Base-by-base conservation (phyloP, 2,797 vertebrate genomes). In the Orientallactaga sibirica region DNA sequence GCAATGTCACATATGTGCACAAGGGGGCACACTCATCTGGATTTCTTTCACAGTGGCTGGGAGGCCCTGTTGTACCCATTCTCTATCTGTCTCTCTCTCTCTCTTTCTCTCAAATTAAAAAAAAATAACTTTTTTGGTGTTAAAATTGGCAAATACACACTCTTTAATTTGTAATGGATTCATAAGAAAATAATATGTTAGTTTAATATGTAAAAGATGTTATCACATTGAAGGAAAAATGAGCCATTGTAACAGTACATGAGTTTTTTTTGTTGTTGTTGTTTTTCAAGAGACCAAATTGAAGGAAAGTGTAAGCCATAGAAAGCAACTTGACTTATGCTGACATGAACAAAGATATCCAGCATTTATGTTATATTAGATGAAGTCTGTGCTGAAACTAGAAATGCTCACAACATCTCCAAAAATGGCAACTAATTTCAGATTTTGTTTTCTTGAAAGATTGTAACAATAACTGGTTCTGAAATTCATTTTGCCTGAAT, bases 381-480 rank as follows among this genome's bases (percentile, higher is more conserved):
- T 83, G 7, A 86, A 73, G 25, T 79, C 73, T 70, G 18, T 90
- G 43, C 29, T 88, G 22, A 91, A 89, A 87, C 9, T 55, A 43
- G 84, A 92, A 71, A 83, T 94, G 86, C 25, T 68, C 78, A 61
- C 41, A 74, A 68, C 4, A 24, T 77, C 48, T 88, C 11, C 16
- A 82, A 52, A 92, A 87, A 9, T 37, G 7, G 91, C 95, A 93
- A 78, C 10, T 29, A 80, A 66, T 85, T 81, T 91, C 73, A 81
- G 27, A 92, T 68, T 73, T 90, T 89, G 74, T 89, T 86, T 90
- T 92, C 67, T 48, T 76, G 55, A 68, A 43, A 55, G 64, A 73
- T 25, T 88, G 2, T 11, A 85, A 43, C 10, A 81, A 10, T 75
- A 91, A 79, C 81, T 82, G 25, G 24, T 71, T 82, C 52, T 1